phyloP scores from a whole-genome alignment of 2,797 vertebrate genomes.

The Phataginus tricuspis region DNA sequence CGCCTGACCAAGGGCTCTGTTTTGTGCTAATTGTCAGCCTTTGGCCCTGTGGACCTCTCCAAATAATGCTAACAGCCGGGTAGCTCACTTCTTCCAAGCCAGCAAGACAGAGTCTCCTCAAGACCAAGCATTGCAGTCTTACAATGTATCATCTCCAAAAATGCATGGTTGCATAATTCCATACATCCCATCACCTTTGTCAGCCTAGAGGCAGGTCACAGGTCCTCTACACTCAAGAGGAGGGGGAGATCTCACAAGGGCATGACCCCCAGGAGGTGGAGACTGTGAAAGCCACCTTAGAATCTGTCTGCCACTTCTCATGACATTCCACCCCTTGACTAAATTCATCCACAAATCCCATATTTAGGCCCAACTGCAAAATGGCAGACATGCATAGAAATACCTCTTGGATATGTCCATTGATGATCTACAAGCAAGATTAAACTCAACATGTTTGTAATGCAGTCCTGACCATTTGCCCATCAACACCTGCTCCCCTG shows the following conservation, averaged over 20 bases:
- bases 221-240: background rate
- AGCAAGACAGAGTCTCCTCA: background rate
- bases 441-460: accelerated
- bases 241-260: background rate
- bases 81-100: background rate
- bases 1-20: accelerated
- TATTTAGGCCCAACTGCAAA: background rate
- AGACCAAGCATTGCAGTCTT: background rate
- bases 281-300: background rate
- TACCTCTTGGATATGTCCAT: background rate
- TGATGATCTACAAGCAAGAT: no score
- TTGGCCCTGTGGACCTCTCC: background rate
- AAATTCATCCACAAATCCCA: background rate
- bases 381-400: no score
- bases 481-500: background rate
- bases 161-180: background rate
- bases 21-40: background rate
- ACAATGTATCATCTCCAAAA: background rate
- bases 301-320: background rate
- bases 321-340: background rate
- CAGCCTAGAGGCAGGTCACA: background rate
- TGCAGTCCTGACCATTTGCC: background rate
- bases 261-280: background rate
- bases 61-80: background rate
- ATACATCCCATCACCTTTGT: no score